Evolutionary conservation across 2,888 invertebrate species (phyloP), one percentile per base, ranked within the genome.

Genomic region (Lasioglossum marginatum): DNA sequence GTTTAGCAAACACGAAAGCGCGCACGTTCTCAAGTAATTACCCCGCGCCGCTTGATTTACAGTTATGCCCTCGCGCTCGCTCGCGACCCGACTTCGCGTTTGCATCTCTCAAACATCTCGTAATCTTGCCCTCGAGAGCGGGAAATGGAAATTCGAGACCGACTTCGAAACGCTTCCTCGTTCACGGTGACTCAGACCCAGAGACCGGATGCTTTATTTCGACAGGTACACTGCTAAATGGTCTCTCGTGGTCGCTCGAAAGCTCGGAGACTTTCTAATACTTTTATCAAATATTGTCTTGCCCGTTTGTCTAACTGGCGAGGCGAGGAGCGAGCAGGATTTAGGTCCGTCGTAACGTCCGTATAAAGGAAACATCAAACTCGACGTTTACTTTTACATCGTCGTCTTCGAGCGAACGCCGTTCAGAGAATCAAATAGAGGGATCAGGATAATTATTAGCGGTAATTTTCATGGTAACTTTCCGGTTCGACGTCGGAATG

Each of bases 1-100:
- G 76, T 88, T 86, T 81, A 77, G 66, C 81, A 88, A 88, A 88
- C 86, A 88, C 82, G 75, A 85, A 81, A 78, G 81, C 77, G 40
- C 88, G 45, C 88, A 73, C 82, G 86, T 82, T 88, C 85, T 78
- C 82, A 78, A 79, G 78, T 57, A 66, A 88, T 85, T 85, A 88
- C 77, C 71, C 48, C 31, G 43, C 37, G 31, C 68, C 4, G 48
- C 52, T 80, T 85, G 85, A 86, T 86, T 86, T 85, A 85, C 77
- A 76, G 37, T 86, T 85, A 85, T 85, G 63, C 74, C 31, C 6
- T 19, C 27, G 27, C 27, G 12, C n/a, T 0, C 43, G 43, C 45
- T 4, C 8, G 52, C 63, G 60, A 27, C 63, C 71, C 60, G 70
- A 34, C 57, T 37, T 23, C 74, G 66, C 63, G 77, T 77, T 66